Evolutionary conservation across 2,113 vertebrate genomes (phyloP).

Genomic region (Riparia riparia): DNA sequence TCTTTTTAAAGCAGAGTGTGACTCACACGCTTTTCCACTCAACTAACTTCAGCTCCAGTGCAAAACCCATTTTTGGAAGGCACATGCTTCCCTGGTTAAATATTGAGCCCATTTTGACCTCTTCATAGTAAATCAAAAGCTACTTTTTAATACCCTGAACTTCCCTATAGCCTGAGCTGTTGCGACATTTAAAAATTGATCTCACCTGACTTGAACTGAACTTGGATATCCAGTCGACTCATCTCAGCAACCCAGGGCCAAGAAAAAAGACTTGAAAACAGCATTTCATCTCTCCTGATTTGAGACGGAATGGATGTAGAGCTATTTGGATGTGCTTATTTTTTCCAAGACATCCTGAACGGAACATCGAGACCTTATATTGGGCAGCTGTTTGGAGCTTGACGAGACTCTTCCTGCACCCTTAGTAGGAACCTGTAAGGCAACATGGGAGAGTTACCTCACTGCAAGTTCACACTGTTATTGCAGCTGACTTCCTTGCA

Average conservation of each 20-base stretch:
- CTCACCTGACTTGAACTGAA: background rate
- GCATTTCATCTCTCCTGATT: background rate
- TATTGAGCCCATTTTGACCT: background rate
- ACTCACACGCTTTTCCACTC: background rate
- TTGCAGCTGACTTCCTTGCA: background rate
- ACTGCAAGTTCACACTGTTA: background rate
- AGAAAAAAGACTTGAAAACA: background rate
- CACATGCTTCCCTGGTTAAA: conserved; percentile 21
- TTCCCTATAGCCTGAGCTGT: background rate
- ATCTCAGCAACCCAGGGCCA: background rate
- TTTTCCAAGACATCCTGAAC: background rate
- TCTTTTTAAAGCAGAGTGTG: background rate
- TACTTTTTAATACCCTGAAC: background rate
- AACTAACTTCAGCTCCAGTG: background rate
- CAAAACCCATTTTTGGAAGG: background rate
- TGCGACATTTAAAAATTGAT: background rate
- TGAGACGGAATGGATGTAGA: background rate
- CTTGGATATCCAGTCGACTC: background rate
- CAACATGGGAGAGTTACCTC: background rate
- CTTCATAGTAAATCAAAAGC: background rate
- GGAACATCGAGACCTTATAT: background rate
- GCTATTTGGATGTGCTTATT: background rate
- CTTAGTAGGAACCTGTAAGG: background rate
- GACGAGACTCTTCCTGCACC: background rate
- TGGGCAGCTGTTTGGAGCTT: background rate